A percentile compares a stretch with the other conserved stretches of the same genome.
These are phyloP conservation scores for Oncorhynchus kisutch DNA, from an alignment of 2,113 vertebrate species.

Conservation along the genomic window DNA sequence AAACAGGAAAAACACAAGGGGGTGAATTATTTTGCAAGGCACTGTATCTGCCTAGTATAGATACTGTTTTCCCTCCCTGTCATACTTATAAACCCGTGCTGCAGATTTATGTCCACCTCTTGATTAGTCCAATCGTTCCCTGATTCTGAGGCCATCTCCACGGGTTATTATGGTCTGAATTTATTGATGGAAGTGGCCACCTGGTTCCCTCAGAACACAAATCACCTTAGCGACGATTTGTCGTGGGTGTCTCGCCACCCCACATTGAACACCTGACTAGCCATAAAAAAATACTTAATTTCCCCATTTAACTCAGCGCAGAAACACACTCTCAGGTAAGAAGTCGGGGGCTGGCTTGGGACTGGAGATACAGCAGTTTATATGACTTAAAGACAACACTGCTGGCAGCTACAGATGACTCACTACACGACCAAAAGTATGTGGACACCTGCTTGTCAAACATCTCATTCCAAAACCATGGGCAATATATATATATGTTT, in stretches of 20 bases:
- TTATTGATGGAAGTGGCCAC: slow-evolving; percentile 44
- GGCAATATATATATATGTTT: no score
- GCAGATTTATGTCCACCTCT: slow-evolving; percentile 39
- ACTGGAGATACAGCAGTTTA: not conserved
- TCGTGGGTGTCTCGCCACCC: slow-evolving; percentile 20
- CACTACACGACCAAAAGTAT: not conserved
- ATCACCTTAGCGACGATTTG: slow-evolving; percentile 17
- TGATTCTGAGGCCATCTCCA: slow-evolving; percentile 1
- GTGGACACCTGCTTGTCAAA: not conserved
- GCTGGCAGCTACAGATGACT: not conserved
- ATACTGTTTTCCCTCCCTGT: slow-evolving; percentile 24
- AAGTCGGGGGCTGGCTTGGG: not conserved
- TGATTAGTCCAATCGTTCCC: slow-evolving; percentile 34
- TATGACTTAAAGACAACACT: not conserved
- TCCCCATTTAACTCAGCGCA: slow-evolving; percentile 4
- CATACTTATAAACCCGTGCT: not conserved
- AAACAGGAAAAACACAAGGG: no score
- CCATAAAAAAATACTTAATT: slow-evolving; percentile 25
- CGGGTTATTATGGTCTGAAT: slow-evolving; percentile 43
- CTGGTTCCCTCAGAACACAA: slow-evolving; percentile 19
- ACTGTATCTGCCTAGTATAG: slow-evolving; percentile 3
- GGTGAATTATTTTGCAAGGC: no score
- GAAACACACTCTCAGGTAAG: not conserved
- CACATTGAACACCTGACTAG: slow-evolving; percentile 16
- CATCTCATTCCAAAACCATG: no score